phyloP scores from a whole-genome alignment of 2,888 invertebrate genomes.

The Dicranocentrus wangi region DNA sequence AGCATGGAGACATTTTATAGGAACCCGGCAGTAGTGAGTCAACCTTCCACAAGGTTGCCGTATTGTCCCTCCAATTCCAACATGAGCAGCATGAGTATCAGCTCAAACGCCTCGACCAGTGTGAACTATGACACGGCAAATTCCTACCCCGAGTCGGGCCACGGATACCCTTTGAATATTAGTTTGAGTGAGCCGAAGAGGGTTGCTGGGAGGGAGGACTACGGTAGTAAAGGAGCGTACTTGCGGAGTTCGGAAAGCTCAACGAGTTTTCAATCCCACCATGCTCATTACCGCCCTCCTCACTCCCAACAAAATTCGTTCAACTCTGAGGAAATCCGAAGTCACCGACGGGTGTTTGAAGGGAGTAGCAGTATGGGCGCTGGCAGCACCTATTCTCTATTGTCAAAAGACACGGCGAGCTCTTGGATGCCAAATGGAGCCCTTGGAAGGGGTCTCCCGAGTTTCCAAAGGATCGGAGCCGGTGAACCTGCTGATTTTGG shows the following conservation, averaged over 20 bases:
- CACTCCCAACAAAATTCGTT: slow-evolving; percentile 13
- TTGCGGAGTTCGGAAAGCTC: slow-evolving; percentile 40
- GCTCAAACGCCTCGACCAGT: slow-evolving; percentile 37
- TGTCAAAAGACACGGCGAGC: not conserved
- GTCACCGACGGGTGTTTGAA: slow-evolving; percentile 10
- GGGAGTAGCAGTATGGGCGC: not conserved
- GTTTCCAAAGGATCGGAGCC: not conserved
- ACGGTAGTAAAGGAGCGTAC: not conserved
- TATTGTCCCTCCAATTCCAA: slow-evolving; percentile 44
- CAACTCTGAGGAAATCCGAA: slow-evolving; percentile 30
- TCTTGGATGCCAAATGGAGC: slow-evolving; percentile 8
- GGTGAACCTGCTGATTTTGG: not conserved
- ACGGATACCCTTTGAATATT: slow-evolving; percentile 38
- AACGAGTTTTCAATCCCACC: slow-evolving; percentile 24
- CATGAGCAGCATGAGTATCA: slow-evolving; percentile 35
- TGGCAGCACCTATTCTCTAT: too few relatives aligned
- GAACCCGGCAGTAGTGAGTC: not conserved
- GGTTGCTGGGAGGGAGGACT: not conserved
- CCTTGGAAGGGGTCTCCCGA: not conserved
- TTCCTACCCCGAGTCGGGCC: not conserved
- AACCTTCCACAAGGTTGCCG: not conserved
- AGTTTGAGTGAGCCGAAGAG: slow-evolving; percentile 40
- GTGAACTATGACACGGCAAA: slow-evolving; percentile 15
- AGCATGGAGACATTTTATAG: slow-evolving; percentile 46
- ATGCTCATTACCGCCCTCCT: too few relatives aligned